Conservation (phyloP, 1,140 invertebrate genomes). For the Drosophila micromelanica region DNA sequence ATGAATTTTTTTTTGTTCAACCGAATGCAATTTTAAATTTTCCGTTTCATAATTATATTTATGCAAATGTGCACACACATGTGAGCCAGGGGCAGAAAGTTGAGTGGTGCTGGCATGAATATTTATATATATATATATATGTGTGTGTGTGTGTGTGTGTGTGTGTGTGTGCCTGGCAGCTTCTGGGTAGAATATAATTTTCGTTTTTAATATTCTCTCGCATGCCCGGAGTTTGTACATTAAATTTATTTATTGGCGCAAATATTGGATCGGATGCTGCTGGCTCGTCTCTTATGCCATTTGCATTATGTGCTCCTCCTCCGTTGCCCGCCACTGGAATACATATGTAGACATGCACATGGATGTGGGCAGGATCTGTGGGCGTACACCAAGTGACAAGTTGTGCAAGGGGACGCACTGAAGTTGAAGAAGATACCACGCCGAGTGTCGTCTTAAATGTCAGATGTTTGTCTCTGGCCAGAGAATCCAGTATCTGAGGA, state of each 20-base stretch:
- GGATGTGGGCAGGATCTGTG: constrained; percentile 9
- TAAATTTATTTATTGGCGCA: constrained; percentile 83
- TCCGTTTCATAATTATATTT: constrained; percentile 77
- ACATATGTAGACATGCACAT: constrained; percentile 30
- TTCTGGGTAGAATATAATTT: constrained; percentile 78
- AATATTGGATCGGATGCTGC: constrained; percentile 80
- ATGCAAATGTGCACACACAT: constrained; percentile 64
- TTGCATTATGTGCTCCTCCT: constrained; percentile 59
- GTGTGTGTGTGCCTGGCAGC: constrained; percentile 34
- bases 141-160: not conserved
- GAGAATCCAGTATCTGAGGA: not conserved
- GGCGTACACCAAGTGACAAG: constrained; percentile 30
- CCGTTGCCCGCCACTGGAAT: constrained; percentile 6
- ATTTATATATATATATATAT: constrained; percentile 23
- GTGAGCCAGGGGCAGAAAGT: constrained; percentile 24
- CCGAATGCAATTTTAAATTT: constrained; percentile 75
- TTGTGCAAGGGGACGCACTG: constrained; percentile 15
- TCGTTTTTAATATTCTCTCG: constrained; percentile 83
- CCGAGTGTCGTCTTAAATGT: not conserved
- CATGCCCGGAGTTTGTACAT: constrained; percentile 77
- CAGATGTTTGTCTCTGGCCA: constrained; percentile 1
- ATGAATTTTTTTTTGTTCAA: constrained; percentile 25
- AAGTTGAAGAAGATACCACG: constrained; percentile 1
- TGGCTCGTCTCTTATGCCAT: constrained; percentile 52
- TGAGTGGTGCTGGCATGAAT: constrained; percentile 43